phyloP scores from a whole-genome alignment of 2,113 vertebrate species.

The Anthoscopus minutus region DNA sequence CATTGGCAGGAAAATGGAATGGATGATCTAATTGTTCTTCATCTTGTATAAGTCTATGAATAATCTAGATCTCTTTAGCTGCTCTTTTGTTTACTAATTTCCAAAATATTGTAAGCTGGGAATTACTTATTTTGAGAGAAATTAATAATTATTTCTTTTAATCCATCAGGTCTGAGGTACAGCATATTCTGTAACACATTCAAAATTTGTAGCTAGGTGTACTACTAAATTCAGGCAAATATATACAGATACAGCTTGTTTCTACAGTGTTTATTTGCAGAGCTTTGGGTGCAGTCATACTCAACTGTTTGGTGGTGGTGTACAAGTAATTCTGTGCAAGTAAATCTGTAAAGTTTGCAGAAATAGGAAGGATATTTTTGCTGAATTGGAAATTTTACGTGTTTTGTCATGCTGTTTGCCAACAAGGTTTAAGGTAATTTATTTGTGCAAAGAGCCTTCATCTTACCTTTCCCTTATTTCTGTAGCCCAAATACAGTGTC shows the following conservation, averaged over 20 bases:
- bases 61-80: background rate
- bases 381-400: background rate
- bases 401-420: background rate
- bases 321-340: background rate
- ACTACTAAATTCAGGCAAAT: conserved; percentile 2
- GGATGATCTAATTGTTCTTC: conserved; percentile 48
- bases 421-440: background rate
- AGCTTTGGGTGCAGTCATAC: background rate
- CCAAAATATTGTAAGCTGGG: background rate
- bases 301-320: background rate
- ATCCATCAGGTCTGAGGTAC: background rate
- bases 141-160: background rate
- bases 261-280: background rate
- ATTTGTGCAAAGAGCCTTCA: background rate
- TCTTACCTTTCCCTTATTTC: background rate
- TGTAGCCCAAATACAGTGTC: background rate
- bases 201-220: background rate
- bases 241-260: background rate
- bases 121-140: background rate
- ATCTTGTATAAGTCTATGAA: background rate
- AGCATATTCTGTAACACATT: conserved; percentile 10
- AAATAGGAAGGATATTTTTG: background rate
- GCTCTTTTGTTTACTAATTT: background rate
- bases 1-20: conserved; percentile 1
- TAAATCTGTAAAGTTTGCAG: background rate